These are phyloP conservation scores for Doris montereyensis DNA, from an alignment of 2,888 invertebrate genomes.

Conservation along the genomic window DNA sequence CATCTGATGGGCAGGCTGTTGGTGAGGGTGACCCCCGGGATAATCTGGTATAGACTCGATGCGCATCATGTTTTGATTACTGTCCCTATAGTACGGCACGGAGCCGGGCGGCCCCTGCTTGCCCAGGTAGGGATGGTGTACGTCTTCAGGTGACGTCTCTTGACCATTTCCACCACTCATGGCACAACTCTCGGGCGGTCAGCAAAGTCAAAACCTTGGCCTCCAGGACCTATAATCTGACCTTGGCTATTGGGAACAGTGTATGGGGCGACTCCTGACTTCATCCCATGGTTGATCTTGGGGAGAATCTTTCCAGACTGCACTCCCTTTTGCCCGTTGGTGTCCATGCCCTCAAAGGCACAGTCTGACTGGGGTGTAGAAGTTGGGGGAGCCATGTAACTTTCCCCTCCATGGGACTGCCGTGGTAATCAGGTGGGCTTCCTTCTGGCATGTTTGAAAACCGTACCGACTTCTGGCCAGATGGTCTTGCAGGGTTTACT, in stretches of 20 bases:
- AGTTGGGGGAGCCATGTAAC: slow-evolving; percentile 29
- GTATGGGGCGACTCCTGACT: slow-evolving; percentile 64
- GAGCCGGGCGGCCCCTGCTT: too few relatives aligned
- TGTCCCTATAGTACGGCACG: slow-evolving; percentile 49
- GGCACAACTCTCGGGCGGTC: slow-evolving; percentile 46
- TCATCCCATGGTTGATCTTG: slow-evolving; percentile 56
- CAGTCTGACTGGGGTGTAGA: slow-evolving; percentile 54
- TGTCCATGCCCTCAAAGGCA: slow-evolving; percentile 55
- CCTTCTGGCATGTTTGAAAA: slow-evolving; percentile 51
- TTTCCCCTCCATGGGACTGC: slow-evolving; percentile 36
- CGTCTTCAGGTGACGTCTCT: slow-evolving; percentile 9
- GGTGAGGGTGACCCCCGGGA: slow-evolving; percentile 1
- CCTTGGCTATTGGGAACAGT: slow-evolving; percentile 57
- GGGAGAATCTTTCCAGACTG: slow-evolving; percentile 63
- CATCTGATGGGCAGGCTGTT: slow-evolving; percentile 9
- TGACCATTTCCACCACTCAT: slow-evolving; percentile 31
- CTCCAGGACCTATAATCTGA: slow-evolving; percentile 20
- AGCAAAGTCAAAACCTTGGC: slow-evolving; percentile 42
- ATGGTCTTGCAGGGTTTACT: slow-evolving; percentile 38
- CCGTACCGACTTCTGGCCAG: slow-evolving; percentile 58
- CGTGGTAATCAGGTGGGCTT: slow-evolving; percentile 31
- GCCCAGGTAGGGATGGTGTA: slow-evolving; percentile 51
- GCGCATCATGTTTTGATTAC: slow-evolving; percentile 54
- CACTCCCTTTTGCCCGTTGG: slow-evolving; percentile 44
- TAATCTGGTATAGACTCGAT: slow-evolving; percentile 44